Conservation (phyloP, 1,140 invertebrate genomes). For the Drosophila tristis region DNA sequence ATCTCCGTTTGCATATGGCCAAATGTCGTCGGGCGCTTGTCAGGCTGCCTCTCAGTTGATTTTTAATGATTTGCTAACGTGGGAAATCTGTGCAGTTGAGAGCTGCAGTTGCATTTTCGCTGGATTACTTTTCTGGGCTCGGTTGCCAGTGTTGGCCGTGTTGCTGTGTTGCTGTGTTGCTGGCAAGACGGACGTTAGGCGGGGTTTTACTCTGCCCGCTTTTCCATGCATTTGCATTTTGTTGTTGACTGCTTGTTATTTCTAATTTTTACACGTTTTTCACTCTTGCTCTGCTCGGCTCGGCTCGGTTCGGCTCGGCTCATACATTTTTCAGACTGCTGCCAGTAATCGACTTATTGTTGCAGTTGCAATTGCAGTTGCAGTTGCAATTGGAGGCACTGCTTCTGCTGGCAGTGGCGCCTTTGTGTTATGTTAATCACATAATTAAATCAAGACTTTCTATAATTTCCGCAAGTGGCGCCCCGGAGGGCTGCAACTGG, state of each 20-base stretch:
- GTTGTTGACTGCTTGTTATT: slow-evolving; percentile 65
- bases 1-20: slow-evolving; percentile 6
- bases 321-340: slow-evolving; percentile 64
- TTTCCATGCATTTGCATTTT: slow-evolving; percentile 53
- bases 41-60: slow-evolving; percentile 46
- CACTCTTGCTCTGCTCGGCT: background rate
- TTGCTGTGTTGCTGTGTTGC: background rate
- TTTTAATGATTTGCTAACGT: slow-evolving; percentile 78
- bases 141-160: background rate
- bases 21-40: slow-evolving; percentile 22
- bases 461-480: slow-evolving; percentile 66
- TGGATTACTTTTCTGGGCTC: slow-evolving; percentile 25
- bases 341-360: slow-evolving; percentile 60
- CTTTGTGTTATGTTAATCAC: slow-evolving; percentile 79
- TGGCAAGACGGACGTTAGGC: too few relatives aligned
- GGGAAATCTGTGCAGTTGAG: slow-evolving; percentile 57
- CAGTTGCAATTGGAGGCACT: slow-evolving; percentile 7
- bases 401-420: slow-evolving; percentile 29
- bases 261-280: slow-evolving; percentile 68
- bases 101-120: slow-evolving; percentile 60
- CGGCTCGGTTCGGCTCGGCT: slow-evolving; percentile 4
- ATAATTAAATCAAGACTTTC: slow-evolving; percentile 81
- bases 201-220: too few relatives aligned
- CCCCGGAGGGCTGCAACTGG: background rate
- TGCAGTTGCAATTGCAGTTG: slow-evolving; percentile 24